Conservation (phyloP, 2,888 invertebrate species). For the Xestoiulus laeticollis region DNA sequence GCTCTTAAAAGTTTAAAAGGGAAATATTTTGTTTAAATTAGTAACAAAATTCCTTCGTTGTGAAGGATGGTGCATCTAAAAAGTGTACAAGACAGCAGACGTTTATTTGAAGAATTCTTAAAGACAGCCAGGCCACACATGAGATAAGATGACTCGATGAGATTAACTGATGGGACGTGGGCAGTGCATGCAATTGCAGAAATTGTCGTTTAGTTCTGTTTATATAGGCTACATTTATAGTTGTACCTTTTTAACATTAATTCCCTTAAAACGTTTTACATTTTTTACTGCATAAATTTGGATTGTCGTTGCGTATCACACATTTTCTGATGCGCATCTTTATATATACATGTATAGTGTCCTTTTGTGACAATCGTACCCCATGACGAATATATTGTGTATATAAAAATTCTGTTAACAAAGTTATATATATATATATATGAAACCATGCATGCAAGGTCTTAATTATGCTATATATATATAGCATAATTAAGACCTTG, state of each 20-base stretch:
- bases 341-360: too few relatives aligned
- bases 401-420: too few relatives aligned
- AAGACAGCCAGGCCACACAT: conserved; percentile 7
- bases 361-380: too few relatives aligned
- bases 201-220: background rate
- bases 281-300: background rate
- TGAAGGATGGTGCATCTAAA: background rate
- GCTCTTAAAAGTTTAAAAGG: background rate
- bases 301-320: background rate
- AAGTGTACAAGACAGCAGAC: background rate
- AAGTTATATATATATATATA: too few relatives aligned
- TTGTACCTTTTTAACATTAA: background rate
- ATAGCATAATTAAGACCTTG: too few relatives aligned
- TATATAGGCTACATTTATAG: too few relatives aligned
- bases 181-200: conserved; percentile 13
- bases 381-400: too few relatives aligned
- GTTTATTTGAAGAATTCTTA: background rate
- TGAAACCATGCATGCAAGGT: too few relatives aligned
- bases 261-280: background rate
- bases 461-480: too few relatives aligned
- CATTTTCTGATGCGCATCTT: too few relatives aligned
- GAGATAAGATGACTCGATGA: conserved; percentile 34
- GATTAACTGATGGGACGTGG: conserved; percentile 32
- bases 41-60: background rate
- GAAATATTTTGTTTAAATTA: background rate